These are phyloP conservation scores for Numida meleagris DNA, from an alignment of 2,113 vertebrate species.

Conservation along the genomic window DNA sequence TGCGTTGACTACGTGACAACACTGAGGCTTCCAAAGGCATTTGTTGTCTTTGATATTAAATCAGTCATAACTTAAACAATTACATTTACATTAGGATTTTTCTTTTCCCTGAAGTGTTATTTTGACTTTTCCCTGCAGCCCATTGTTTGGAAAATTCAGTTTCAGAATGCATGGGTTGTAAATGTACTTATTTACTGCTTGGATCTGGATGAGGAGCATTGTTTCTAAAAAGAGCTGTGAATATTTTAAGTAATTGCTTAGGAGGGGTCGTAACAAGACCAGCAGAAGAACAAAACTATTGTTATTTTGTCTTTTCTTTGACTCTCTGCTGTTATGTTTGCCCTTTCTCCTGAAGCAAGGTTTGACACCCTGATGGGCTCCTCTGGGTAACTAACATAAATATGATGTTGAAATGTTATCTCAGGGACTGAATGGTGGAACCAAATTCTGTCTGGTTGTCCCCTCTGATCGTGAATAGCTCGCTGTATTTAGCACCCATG, in stretches of 20 bases:
- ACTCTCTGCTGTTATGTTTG: background rate
- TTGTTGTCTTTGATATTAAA: conserved; percentile 32
- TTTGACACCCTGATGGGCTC: conserved; percentile 1
- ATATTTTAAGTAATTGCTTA: conserved; percentile 42
- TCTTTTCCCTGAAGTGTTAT: background rate
- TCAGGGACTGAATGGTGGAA: background rate
- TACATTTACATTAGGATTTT: background rate
- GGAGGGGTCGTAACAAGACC: conserved; percentile 9
- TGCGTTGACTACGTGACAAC: too few species aligned
- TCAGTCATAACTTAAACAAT: conserved; percentile 1
- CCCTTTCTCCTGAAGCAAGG: background rate
- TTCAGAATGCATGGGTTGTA: conserved; percentile 9
- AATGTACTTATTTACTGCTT: background rate
- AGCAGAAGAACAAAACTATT: conserved; percentile 22
- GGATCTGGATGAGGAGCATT: background rate
- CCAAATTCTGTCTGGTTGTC: background rate
- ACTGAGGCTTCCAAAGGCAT: background rate
- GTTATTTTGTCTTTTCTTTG: conserved; percentile 40
- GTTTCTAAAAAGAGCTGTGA: conserved; percentile 34
- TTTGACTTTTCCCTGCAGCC: conserved; percentile 7
- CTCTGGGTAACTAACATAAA: conserved; percentile 24
- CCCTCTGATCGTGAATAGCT: background rate
- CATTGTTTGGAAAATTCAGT: conserved; percentile 34
- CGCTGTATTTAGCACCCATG: background rate
- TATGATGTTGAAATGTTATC: conserved; percentile 37